These are phyloP conservation scores for Stictonetta naevosa DNA, from an alignment of 2,113 vertebrate genomes.

Conservation along the genomic window DNA sequence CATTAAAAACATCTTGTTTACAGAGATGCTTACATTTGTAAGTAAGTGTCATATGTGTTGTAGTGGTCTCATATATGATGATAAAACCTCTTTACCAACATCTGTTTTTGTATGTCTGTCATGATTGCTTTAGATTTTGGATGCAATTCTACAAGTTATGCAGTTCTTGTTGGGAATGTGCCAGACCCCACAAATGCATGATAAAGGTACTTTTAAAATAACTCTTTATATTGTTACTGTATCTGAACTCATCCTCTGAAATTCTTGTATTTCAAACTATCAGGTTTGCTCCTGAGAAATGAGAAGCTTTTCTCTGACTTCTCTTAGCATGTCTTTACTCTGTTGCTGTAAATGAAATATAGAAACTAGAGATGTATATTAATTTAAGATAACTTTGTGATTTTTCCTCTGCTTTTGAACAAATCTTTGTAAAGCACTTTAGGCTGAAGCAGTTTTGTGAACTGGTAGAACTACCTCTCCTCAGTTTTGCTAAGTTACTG, in stretches of 20 bases:
- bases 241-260: background rate
- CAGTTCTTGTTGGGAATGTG: slow-evolving; percentile 90
- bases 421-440: background rate
- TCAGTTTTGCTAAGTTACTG: background rate
- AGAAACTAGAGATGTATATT: background rate
- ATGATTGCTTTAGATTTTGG: slow-evolving; percentile 83
- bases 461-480: background rate
- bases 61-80: background rate
- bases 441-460: background rate
- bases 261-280: background rate
- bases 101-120: background rate
- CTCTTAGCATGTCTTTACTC: background rate
- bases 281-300: background rate
- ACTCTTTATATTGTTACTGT: background rate
- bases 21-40: background rate
- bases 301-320: background rate
- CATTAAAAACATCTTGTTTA: background rate
- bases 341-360: background rate
- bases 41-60: background rate
- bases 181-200: slow-evolving; percentile 89
- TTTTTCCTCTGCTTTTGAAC: background rate
- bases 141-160: slow-evolving; percentile 89
- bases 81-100: background rate
- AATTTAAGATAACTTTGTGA: background rate
- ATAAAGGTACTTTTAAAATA: slow-evolving; percentile 85